Evolutionary conservation across 2,888 invertebrate species (phyloP), one percentile per base, ranked within the genome.

Genomic region (Tethea ocularis): DNA sequence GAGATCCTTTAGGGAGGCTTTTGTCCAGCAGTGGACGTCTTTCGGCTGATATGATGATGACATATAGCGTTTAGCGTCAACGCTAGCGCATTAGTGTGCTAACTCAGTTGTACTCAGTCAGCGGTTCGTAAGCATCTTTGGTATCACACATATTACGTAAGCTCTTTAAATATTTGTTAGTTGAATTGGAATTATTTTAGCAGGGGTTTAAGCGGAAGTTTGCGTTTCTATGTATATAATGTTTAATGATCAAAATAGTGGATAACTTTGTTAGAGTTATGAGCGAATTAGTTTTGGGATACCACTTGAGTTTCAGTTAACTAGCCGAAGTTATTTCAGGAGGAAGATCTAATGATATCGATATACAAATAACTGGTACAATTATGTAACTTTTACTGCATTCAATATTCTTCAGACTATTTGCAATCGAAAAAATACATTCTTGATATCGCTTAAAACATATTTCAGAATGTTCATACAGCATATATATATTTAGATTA

Each of bases 141-240:
- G 62, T 56, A 67, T 64, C 67, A 71, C 64, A 73, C 74, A 52
- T 52, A 52, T 52, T 52, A 52, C 57, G 66, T 68, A 66, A 66
- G 66, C 60, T 61, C 62, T 59, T 66, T 60, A 58, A 63, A 58
- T 57, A 58, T 76, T 75, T 72, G 75, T 68, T 67, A 46, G 56
- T 63, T 60, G 67, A 62, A 69, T 73, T 68, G 69, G 63, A 67
- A 72, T 71, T 69, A 75, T 69, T 74, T 68, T 68, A 65, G 61
- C 64, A 65, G 65, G 46, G 57, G 59, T 56, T 60, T 70, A 58
- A 62, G 69, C 65, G 59, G 61, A 62, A 68, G 65, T 73, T 65
- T 33, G 54, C 22, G 29, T 11, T 29, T 11, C 17, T 46, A 46
- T 20, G 20, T 46, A 20, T 46, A 46, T 46, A 46, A 46, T 20